These are phyloP conservation scores for Macrotis lagotis DNA, from an alignment of 2,113 vertebrate species.

Conservation along the genomic window DNA sequence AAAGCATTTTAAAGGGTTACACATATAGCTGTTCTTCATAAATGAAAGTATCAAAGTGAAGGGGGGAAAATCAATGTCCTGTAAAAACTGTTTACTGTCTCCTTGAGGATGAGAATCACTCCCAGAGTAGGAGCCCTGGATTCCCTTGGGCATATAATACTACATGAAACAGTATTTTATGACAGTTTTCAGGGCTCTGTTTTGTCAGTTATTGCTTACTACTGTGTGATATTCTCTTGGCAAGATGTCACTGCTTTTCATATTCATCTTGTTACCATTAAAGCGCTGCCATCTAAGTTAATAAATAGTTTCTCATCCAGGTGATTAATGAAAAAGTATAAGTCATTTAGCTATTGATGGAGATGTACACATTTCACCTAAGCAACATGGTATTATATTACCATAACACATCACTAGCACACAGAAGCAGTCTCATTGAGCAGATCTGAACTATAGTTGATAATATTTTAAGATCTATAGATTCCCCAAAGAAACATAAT, in stretches of 20 bases:
- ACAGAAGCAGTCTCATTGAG: conserved; percentile 45
- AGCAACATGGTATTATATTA: conserved; percentile 23
- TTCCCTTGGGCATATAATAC: not conserved
- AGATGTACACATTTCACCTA: conserved; percentile 58
- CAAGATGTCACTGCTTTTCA: conserved; percentile 18
- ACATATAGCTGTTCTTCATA: conserved; percentile 45
- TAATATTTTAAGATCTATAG: conserved; percentile 22
- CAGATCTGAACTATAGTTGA: not conserved
- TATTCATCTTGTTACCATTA: conserved; percentile 45
- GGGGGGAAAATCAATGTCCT: conserved; percentile 38
- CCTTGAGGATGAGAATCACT: conserved; percentile 38
- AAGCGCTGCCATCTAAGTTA: conserved; percentile 45
- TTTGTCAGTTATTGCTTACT: conserved; percentile 18
- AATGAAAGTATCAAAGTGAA: conserved; percentile 53
- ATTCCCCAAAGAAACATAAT: conserved; percentile 9
- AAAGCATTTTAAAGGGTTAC: conserved; percentile 56
- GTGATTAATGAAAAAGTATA: conserved; percentile 70
- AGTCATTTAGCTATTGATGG: conserved; percentile 58
- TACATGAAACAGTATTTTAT: not conserved
- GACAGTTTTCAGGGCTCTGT: not conserved
- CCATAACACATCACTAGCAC: conserved; percentile 14
- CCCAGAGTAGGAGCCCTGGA: not conserved
- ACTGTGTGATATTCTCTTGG: conserved; percentile 48
- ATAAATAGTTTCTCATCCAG: conserved; percentile 52
- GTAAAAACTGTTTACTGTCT: conserved; percentile 17